Conservation (phyloP, 2,797 vertebrate genomes). For the Lacerta viridis region DNA sequence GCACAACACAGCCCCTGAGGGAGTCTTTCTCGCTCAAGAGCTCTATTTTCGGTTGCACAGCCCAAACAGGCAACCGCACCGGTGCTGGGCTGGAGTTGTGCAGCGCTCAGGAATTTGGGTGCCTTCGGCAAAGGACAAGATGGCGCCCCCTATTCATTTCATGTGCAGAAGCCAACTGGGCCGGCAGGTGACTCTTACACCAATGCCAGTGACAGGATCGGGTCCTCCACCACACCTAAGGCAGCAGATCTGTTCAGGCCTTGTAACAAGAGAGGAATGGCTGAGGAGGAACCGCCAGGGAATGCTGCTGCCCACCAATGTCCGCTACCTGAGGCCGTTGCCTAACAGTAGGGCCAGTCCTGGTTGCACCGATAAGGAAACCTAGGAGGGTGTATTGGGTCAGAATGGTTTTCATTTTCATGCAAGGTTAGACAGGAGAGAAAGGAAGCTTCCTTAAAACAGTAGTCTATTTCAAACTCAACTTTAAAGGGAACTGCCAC, state of each 20-base stretch:
- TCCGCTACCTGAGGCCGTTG: too few species aligned
- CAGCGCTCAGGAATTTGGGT: background rate
- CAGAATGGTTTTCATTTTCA: slow-evolving; percentile 18
- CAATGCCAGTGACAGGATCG: too few species aligned
- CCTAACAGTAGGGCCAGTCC: too few species aligned
- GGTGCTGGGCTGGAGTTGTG: background rate
- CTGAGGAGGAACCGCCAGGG: too few species aligned
- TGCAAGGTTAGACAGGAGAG: background rate
- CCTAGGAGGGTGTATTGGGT: background rate
- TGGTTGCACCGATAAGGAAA: background rate
- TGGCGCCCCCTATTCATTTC: too few species aligned
- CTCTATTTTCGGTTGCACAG: background rate
- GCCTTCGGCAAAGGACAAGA: too few species aligned
- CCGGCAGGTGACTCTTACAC: too few species aligned
- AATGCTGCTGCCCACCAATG: too few species aligned
- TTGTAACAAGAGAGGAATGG: too few species aligned
- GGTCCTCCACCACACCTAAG: too few species aligned
- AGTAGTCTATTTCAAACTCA: slow-evolving; percentile 20
- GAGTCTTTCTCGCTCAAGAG: background rate
- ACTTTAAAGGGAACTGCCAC: background rate
- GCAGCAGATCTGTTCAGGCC: too few species aligned
- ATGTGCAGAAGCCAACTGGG: too few species aligned
- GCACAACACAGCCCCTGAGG: background rate
- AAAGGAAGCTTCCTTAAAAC: slow-evolving; percentile 39
- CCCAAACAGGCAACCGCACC: background rate